Conservation (phyloP, 2,113 vertebrate species). For the Argyrosomus japonicus region DNA sequence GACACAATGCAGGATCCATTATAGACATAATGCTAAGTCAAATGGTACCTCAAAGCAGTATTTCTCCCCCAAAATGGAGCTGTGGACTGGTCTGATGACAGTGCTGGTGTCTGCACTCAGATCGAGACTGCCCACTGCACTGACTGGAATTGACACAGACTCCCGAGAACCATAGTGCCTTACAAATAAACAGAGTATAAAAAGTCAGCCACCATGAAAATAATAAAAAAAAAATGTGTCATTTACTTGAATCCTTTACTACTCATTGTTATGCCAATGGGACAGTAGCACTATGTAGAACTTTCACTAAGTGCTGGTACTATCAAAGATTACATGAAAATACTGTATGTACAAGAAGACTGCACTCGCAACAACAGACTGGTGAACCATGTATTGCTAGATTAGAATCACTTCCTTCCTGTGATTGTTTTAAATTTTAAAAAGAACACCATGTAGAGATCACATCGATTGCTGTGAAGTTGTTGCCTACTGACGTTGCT, state of each 20-base stretch:
- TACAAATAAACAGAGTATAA: constrained; percentile 5
- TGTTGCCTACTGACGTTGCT: background rate
- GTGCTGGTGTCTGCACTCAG: constrained; percentile 87
- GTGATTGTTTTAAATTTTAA: too few relatives aligned
- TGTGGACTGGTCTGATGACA: constrained; percentile 89
- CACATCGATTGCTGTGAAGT: too few relatives aligned
- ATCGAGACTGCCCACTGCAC: constrained; percentile 83
- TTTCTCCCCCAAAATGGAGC: constrained; percentile 91
- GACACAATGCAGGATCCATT: background rate
- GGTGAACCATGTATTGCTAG: background rate
- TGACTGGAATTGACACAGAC: constrained; percentile 84
- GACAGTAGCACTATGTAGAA: background rate
- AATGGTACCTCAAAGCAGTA: constrained; percentile 92
- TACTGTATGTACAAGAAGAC: background rate
- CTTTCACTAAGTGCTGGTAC: background rate
- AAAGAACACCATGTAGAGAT: background rate
- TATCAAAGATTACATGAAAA: background rate
- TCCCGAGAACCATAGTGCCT: constrained; percentile 86
- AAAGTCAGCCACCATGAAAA: background rate
- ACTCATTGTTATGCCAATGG: background rate
- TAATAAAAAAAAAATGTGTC: background rate
- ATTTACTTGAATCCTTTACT: background rate
- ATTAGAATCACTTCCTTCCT: background rate
- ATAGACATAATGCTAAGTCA: background rate
- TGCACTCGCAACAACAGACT: too few relatives aligned